These are phyloP conservation scores for Coenobita brevimanus DNA, from an alignment of 1,140 invertebrate species.

Conservation along the genomic window DNA sequence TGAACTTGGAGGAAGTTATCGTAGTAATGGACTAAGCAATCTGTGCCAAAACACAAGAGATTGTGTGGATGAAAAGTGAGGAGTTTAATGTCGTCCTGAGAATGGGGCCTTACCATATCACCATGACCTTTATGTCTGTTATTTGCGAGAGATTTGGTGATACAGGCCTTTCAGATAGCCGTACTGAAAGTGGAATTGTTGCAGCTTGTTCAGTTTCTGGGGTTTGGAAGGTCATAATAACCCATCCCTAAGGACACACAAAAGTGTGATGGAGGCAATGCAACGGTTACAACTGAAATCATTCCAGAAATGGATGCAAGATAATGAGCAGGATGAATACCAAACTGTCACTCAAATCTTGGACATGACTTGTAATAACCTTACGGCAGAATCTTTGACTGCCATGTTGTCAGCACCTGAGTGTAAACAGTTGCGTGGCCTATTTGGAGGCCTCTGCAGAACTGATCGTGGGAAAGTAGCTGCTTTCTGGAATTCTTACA, in stretches of 20 bases:
- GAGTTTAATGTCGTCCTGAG: neutral
- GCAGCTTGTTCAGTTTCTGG: neutral
- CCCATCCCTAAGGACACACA: slow-evolving; percentile 11
- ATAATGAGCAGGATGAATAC: neutral
- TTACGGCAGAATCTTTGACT: neutral
- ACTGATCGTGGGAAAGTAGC: neutral
- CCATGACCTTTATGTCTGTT: neutral
- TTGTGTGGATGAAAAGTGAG: neutral
- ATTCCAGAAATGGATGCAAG: neutral
- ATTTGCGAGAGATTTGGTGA: neutral
- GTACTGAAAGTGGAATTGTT: neutral
- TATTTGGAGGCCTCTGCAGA: neutral
- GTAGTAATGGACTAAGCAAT: neutral
- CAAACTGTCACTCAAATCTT: neutral
- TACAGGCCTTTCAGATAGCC: neutral
- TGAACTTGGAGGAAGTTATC: neutral
- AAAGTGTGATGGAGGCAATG: slow-evolving; percentile 14
- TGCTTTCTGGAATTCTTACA: slow-evolving; percentile 17
- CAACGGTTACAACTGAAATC: neutral
- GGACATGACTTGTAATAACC: neutral
- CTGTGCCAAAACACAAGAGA: slow-evolving; percentile 11
- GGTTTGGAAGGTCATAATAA: slow-evolving; percentile 3
- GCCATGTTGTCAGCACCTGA: neutral
- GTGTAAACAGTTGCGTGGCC: neutral
- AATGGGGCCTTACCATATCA: neutral